Evolutionary conservation across 2,113 vertebrate genomes (phyloP).

Genomic region (Colinus virginianus): DNA sequence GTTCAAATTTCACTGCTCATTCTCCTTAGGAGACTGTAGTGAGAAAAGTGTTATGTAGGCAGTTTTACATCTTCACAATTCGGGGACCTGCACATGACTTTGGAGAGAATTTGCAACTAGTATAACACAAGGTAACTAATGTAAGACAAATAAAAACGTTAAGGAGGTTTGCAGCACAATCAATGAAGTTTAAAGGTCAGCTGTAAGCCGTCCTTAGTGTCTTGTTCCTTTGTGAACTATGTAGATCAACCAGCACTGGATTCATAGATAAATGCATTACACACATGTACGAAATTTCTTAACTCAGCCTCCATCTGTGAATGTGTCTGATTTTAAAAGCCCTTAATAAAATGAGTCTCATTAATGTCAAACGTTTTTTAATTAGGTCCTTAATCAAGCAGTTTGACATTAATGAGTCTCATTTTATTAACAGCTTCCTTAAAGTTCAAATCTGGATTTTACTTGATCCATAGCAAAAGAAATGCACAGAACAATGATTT

Average conservation of each 20-base stretch:
- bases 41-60: neutral
- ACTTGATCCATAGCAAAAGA: constrained; percentile 19
- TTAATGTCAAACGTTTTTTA: constrained; percentile 26
- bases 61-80: neutral
- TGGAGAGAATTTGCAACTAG: neutral
- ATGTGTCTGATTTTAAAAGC: neutral
- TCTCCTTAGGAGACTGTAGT: neutral
- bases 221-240: neutral
- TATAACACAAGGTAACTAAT: neutral
- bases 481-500: neutral
- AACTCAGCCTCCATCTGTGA: neutral
- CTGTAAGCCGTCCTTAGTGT: neutral
- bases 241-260: neutral
- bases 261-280: neutral
- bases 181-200: neutral
- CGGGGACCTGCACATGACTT: neutral
- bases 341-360: neutral
- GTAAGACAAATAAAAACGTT: neutral
- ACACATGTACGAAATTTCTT: neutral
- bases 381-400: neutral
- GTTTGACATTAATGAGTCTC: constrained; percentile 1
- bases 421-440: constrained; percentile 1
- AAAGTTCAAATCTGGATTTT: neutral
- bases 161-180: neutral
- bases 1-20: constrained; percentile 32